Conservation (phyloP, 2,888 invertebrate species). For the Corbicula japonica region DNA sequence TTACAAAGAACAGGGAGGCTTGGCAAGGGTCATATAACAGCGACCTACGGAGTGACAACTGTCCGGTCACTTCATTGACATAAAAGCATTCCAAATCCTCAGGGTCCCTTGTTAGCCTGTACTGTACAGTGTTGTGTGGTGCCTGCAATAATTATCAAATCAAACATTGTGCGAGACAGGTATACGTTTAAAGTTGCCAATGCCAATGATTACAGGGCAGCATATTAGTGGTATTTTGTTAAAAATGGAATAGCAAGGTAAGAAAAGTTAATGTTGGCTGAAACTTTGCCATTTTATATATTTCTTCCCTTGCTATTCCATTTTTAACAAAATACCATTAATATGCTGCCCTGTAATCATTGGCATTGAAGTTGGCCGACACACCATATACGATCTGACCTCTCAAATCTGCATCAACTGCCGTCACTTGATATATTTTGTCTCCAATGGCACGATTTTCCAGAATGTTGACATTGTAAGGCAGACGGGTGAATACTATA, state of each 20-base stretch:
- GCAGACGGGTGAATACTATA: slow-evolving; percentile 67
- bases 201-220: too few species aligned
- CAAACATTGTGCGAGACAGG: too few species aligned
- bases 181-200: too few species aligned
- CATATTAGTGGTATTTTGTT: too few species aligned
- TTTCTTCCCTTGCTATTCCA: too few species aligned
- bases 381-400: slow-evolving; percentile 69
- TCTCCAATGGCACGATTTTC: slow-evolving; percentile 63
- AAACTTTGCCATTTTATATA: too few species aligned
- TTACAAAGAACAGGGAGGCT: slow-evolving; percentile 69
- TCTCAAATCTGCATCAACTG: slow-evolving; percentile 72
- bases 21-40: slow-evolving; percentile 75
- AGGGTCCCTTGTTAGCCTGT: slow-evolving; percentile 75
- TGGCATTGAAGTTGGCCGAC: slow-evolving; percentile 73
- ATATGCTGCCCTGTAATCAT: slow-evolving; percentile 78
- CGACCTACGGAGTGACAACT: slow-evolving; percentile 74
- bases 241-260: too few species aligned
- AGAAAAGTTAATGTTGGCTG: too few species aligned
- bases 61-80: slow-evolving; percentile 77
- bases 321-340: too few species aligned
- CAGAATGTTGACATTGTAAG: slow-evolving; percentile 64
- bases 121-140: slow-evolving; percentile 82
- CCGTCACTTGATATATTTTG: slow-evolving; percentile 69
- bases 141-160: slow-evolving; percentile 68
- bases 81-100: slow-evolving; percentile 79